Evolutionary conservation across 2,888 invertebrate species (phyloP), one percentile per base, ranked within the genome.

Genomic region (Heteropelma amictum): DNA sequence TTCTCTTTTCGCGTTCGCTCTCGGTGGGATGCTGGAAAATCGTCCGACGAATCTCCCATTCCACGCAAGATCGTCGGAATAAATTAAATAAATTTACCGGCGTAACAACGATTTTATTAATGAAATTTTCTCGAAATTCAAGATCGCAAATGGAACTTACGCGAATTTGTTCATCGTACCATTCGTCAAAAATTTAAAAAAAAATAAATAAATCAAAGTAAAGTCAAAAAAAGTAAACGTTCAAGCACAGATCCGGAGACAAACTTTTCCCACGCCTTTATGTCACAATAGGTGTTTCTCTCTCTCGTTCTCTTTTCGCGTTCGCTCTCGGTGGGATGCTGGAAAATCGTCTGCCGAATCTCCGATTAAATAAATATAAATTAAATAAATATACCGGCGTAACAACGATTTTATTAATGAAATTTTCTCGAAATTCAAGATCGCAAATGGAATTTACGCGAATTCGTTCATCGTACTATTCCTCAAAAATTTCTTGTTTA

Each of bases 191-290:
- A n/a, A n/a, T n/a, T n/a, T n/a, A n/a, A n/a, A n/a, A n/a, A n/a
- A n/a, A n/a, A n/a, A n/a, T n/a, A n/a, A n/a, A n/a, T n/a, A n/a
- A n/a, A n/a, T n/a, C n/a, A n/a, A n/a, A n/a, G n/a, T n/a, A n/a
- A n/a, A n/a, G n/a, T n/a, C n/a, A n/a, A n/a, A n/a, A n/a, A n/a
- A n/a, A 58, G n/a, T 47, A 64, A 53, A 40, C 26, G 49, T 26
- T 63, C 38, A 30, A n/a, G 35, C 49, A 23, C 60, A 53, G 17
- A 35, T 4, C 38, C 38, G 33, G 26, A 69, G 42, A 74, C 61
- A 45, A 26, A 60, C 68, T 51, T 73, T 78, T 78, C 78, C 73
- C 78, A 78, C 78, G 73, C 78, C 68, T 71, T 76, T 72, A 68
- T 54, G 65, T 42, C 65, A 70, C 69, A 65, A 33, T 3, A 33